phyloP scores from a whole-genome alignment of 2,888 invertebrate species.

The Campopleginae sp. region DNA sequence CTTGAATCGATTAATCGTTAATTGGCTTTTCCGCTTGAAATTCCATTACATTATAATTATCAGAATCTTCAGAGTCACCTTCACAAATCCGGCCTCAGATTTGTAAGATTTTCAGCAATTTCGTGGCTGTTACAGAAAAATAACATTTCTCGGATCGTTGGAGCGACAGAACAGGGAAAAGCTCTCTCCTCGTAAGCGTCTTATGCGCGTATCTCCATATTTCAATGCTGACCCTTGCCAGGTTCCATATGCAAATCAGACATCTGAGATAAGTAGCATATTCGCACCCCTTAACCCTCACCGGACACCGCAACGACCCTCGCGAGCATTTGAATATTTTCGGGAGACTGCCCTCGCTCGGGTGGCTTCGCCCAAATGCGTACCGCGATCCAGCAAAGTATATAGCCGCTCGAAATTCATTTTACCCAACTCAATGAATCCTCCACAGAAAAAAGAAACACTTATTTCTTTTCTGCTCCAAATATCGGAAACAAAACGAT shows the following conservation, averaged over 20 bases:
- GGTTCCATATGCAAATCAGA: slow-evolving; percentile 72
- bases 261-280: slow-evolving; percentile 68
- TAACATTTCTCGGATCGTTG: not conserved
- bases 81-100: too few relatives aligned
- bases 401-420: not conserved
- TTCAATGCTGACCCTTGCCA: slow-evolving; percentile 66
- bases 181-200: slow-evolving; percentile 6
- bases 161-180: not conserved
- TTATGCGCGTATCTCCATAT: slow-evolving; percentile 55
- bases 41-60: too few relatives aligned
- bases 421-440: not conserved
- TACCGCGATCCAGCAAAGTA: not conserved
- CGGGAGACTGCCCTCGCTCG: slow-evolving; percentile 16
- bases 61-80: too few relatives aligned
- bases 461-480: too few relatives aligned
- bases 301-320: slow-evolving; percentile 51
- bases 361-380: slow-evolving; percentile 14
- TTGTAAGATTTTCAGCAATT: not conserved
- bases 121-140: not conserved
- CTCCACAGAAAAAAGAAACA: too few relatives aligned
- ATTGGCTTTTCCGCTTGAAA: too few relatives aligned
- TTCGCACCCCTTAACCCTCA: slow-evolving; percentile 51
- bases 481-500: too few relatives aligned
- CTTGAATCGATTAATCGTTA: too few relatives aligned
- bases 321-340: slow-evolving; percentile 63